Evolutionary conservation across 2,113 vertebrate species (phyloP).

Genomic region (Phrynocephalus versicolor): DNA sequence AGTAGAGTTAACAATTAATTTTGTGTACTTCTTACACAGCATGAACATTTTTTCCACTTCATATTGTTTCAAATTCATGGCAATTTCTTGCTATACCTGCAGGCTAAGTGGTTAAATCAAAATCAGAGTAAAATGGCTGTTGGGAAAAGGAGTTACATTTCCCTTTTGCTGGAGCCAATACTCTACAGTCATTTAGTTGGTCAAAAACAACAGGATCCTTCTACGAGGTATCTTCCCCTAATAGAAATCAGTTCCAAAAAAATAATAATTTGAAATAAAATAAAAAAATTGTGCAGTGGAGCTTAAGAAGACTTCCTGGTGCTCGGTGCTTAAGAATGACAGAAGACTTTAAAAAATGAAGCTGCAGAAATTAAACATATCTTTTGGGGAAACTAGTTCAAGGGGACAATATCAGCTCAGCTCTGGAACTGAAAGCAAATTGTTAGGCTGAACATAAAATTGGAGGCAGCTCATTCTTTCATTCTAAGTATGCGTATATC

Average conservation of each 20-base stretch:
- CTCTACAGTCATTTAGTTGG: background rate
- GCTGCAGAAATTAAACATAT: too few relatives aligned
- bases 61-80: background rate
- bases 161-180: background rate
- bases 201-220: background rate
- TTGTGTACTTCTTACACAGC: background rate
- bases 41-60: background rate
- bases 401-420: background rate
- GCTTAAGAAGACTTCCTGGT: too few relatives aligned
- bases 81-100: constrained; percentile 2
- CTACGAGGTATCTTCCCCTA: background rate
- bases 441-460: background rate
- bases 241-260: background rate
- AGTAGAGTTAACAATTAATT: background rate
- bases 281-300: background rate
- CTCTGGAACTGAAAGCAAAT: background rate
- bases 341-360: background rate
- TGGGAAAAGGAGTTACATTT: background rate
- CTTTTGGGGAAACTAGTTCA: background rate
- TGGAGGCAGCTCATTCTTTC: background rate
- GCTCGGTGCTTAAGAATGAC: background rate
- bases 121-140: background rate
- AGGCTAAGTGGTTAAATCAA: background rate
- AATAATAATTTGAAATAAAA: background rate
- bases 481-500: background rate